Evolutionary conservation across 1,140 invertebrate species (phyloP), one percentile per base, ranked within the genome.

Genomic region (Dendrolimus punctatus): DNA sequence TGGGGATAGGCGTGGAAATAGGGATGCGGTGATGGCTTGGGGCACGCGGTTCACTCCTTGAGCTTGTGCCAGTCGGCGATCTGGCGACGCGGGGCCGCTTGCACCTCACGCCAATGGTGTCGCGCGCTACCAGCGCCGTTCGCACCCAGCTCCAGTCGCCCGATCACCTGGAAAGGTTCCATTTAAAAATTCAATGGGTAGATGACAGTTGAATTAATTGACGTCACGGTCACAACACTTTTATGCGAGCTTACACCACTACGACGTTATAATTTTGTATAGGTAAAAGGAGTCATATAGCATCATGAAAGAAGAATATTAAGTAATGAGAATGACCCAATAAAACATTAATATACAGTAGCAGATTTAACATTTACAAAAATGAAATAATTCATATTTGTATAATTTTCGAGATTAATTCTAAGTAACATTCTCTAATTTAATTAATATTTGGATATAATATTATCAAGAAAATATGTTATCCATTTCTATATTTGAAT

Each of bases 11-110:
- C 23, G 23, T 23, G 23, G 48, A 38, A 9, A 39, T 9, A 8
- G 6, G 41, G 8, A 40, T 41, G 46, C 7, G 45, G 57, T 6
- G 47, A 40, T 9, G 49, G 44, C 48, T 8, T 45, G 40, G 42
- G 42, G 8, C 44, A 5, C 4, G 10, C 5, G 42, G 56, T 64
- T 90, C 92, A 98, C 90, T 98, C 96, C 77, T 93, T 91, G 58
- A 99, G 90, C 89, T 98, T 98, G 90, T 99, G 97, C 97, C 98
- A 99, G 87, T 99, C 96, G 46, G 98, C 97, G 73, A 99, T 98
- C 90, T 99, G 98, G 57, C 97, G 92, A 58, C 97, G 91, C n/a
- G 97, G 97, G 55, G 96, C 97, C 76, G 94, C 96, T 86, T 96
- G 94, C 51, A 99, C 96, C 88, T 99, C 97, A 66, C 94, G 96